Evolutionary conservation across 2,113 vertebrate species (phyloP), one percentile per base, ranked within the genome.

Genomic region (Gymnarchus niloticus): DNA sequence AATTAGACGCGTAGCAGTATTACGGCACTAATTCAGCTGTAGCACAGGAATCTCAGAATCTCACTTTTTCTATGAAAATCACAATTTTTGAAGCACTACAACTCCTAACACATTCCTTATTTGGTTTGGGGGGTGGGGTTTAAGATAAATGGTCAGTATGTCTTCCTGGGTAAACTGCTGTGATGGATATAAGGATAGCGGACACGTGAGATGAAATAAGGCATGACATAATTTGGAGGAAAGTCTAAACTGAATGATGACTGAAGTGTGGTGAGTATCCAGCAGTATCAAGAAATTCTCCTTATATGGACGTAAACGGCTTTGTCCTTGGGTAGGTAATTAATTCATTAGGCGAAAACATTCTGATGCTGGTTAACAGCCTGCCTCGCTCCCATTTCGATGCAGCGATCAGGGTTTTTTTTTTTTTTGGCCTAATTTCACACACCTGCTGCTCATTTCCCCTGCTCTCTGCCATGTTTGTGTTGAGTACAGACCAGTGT

Each of bases 21-120:
- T n/a, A n/a, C n/a, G n/a, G n/a, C n/a, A n/a, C n/a, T n/a, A n/a
- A n/a, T n/a, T n/a, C n/a, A n/a, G n/a, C n/a, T n/a, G n/a, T n/a
- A n/a, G n/a, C n/a, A n/a, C n/a, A n/a, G n/a, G n/a, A n/a, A n/a
- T n/a, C n/a, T n/a, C n/a, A n/a, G n/a, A n/a, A n/a, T n/a, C n/a
- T n/a, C n/a, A n/a, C n/a, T n/a, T n/a, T n/a, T n/a, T n/a, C n/a
- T n/a, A n/a, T n/a, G n/a, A n/a, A n/a, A n/a, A n/a, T n/a, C n/a
- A n/a, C n/a, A n/a, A n/a, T n/a, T n/a, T 57, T 57, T n/a, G 46
- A 59, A 81, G 48, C 65, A 25, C 7, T 57, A 12, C 65, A 56
- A 7, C 33, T 25, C 37, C 6, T 84, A 54, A 77, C 84, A 81
- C 85, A 86, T 80, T 78, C 41, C 54, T 87, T 81, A 86, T 87